Evolutionary conservation across 1,140 invertebrate genomes (phyloP), one percentile per base, ranked within the genome.

Genomic region (Hyles vespertilio): DNA sequence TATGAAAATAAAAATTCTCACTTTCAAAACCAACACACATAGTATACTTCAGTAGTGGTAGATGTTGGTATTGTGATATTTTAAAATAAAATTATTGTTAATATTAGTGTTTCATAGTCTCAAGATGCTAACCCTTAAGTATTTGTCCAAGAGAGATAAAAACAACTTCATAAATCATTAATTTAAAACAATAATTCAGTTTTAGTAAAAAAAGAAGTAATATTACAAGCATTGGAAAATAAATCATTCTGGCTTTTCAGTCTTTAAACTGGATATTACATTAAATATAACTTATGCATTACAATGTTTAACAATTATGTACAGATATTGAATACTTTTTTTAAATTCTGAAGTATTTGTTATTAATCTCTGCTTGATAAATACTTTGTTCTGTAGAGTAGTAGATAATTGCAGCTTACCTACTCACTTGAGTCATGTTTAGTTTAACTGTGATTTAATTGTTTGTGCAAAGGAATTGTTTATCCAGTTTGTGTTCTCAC

Each of bases 61-160:
- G 82, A 70, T 81, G 78, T 81, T 83, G 70, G 81, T 84, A 85
- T 76, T 87, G 82, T 87, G 82, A 87, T 85, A 85, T 83, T 76
- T 83, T 81, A 87, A 82, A 73, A 79, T 82, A 79, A 70, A 74
- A 73, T 74, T 81, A 72, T 60, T 56, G 64, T 56, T 56, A 64
- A 65, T 68, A 56, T 77, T 72, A 70, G 65, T 59, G 67, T 70
- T 67, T 72, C 59, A 65, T 67, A 75, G 74, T 69, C 67, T 57
- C 65, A 67, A 72, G 67, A 67, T 61, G 67, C 77, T 79, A 79
- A 79, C 67, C 64, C 57, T 57, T 59, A 57, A 51, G 44, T 1
- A 43, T 44, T 44, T 44, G 52, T 54, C 52, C 45, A 7, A 54
- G 3, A 53, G 11, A 48, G 22, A 48, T 22, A 22, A 22, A 22